Evolutionary conservation across 2,888 invertebrate genomes (phyloP).

Genomic region (Lagria hirta): DNA sequence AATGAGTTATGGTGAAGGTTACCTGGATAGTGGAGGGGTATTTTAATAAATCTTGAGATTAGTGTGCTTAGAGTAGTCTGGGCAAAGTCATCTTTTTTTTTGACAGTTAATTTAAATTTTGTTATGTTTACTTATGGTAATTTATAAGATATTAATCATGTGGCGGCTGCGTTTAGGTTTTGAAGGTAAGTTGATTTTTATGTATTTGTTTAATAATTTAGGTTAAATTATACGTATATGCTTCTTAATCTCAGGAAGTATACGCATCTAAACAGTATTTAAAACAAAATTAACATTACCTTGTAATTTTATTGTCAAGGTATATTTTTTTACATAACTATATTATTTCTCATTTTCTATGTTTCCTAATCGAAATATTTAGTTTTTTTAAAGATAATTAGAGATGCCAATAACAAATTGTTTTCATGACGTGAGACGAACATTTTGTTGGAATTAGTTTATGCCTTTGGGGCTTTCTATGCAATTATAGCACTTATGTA

Average conservation of each 20-base stretch:
- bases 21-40: conserved; percentile 17
- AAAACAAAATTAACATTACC: conserved; percentile 23
- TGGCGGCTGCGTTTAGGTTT: conserved; percentile 5
- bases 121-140: conserved; percentile 5
- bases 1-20: conserved; percentile 22
- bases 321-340: conserved; percentile 22
- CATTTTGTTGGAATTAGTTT: conserved; percentile 20
- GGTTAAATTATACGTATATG: conserved; percentile 8
- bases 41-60: conserved; percentile 11
- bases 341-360: conserved; percentile 12
- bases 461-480: conserved; percentile 21
- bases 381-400: conserved; percentile 18
- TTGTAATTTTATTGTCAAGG: conserved; percentile 29
- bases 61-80: conserved; percentile 8
- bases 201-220: too few species aligned
- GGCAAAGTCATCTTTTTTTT: conserved; percentile 9
- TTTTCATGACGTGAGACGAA: conserved; percentile 19
- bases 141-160: conserved; percentile 4
- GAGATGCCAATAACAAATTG: conserved; percentile 15
- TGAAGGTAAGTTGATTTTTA: conserved; percentile 18
- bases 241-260: conserved; percentile 25
- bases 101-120: too few species aligned
- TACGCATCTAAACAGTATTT: conserved; percentile 18
- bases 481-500: conserved; percentile 19
- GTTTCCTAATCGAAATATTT: conserved; percentile 18